A percentile compares a stretch with the other conserved stretches of the same genome.
phyloP scores from a whole-genome alignment of 2,888 invertebrate species.

The Zaprionus bogoriensis region DNA sequence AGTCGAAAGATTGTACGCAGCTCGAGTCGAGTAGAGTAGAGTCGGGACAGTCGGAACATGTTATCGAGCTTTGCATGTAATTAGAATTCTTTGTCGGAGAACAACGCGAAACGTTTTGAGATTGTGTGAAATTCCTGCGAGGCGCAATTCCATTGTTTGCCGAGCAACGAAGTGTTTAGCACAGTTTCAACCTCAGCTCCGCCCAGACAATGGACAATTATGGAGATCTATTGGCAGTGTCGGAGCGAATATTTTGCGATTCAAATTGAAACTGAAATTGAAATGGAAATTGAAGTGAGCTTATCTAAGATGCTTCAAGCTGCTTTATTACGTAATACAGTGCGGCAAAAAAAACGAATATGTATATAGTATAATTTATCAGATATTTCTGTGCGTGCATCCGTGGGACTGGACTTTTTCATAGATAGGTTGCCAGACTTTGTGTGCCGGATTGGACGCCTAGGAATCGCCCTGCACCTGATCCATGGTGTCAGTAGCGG shows the following conservation, averaged over 20 bases:
- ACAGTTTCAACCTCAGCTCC: background rate
- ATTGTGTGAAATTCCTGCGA: constrained; percentile 36
- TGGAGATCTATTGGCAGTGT: background rate
- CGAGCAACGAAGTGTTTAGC: background rate
- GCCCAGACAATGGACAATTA: background rate
- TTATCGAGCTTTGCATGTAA: constrained; percentile 16
- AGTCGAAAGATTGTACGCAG: background rate
- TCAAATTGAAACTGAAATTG: too few species aligned
- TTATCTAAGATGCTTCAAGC: too few species aligned
- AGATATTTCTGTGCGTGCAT: too few species aligned
- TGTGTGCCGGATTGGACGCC: background rate
- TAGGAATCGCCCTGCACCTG: constrained; percentile 31
- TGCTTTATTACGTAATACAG: background rate
- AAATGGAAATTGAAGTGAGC: too few species aligned
- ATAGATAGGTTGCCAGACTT: background rate
- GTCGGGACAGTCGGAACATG: constrained; percentile 4
- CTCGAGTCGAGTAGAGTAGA: background rate
- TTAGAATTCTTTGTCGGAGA: background rate
- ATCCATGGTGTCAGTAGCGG: background rate
- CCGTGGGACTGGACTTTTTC: background rate
- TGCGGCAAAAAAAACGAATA: background rate
- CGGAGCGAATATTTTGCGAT: background rate
- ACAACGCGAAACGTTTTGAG: constrained; percentile 1
- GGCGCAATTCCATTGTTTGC: constrained; percentile 29
- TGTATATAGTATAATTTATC: background rate